Base-by-base conservation (phyloP, 2,888 invertebrate genomes). In the Apocheima hispidaria region DNA sequence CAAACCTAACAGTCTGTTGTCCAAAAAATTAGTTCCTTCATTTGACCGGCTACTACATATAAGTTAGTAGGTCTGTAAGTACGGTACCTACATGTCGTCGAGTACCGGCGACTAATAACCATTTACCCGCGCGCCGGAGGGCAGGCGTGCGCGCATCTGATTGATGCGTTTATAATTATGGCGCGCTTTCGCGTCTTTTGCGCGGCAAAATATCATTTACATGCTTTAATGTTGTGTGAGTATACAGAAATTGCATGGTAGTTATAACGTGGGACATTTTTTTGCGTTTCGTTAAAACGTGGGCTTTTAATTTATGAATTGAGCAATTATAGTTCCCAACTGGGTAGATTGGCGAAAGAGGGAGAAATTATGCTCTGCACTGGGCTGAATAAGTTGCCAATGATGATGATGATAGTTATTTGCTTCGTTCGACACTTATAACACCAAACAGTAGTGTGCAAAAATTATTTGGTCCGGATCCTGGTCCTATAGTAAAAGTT, bases 101-200 rank as follows among this genome's bases (percentile, higher is more conserved):
- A 62, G 65, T 63, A 63, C 65, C n/a, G 51, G 67, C 78, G 12
- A 28, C 41, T 87, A 88, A 87, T 87, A 87, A 86, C 83, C 87
- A 78, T 88, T 89, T 89, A 86, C 84, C 67, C 77, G 75, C 73
- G 65, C 66, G 70, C 69, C 82, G 79, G 73, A 75, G 78, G 83
- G 79, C 77, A 36, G 66, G 82, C 82, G 81, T 84, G 75, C 79
- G 82, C 82, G 82, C 79, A 71, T 57, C 73, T 87, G 92, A 92
- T 91, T 87, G 92, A 92, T 92, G 90, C 84, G 86, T 84, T 90
- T 90, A 90, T 92, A 92, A 92, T 92, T 92, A 90, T 82, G 80
- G 79, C 81, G 77, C 70, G 78, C 23, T 62, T 62, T 62, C 57
- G 61, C 61, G 61, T 56, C 52, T 57, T 78, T 86, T 81, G 82